These are phyloP conservation scores for Chitala chitala DNA, from an alignment of 2,113 vertebrate genomes.

Conservation along the genomic window DNA sequence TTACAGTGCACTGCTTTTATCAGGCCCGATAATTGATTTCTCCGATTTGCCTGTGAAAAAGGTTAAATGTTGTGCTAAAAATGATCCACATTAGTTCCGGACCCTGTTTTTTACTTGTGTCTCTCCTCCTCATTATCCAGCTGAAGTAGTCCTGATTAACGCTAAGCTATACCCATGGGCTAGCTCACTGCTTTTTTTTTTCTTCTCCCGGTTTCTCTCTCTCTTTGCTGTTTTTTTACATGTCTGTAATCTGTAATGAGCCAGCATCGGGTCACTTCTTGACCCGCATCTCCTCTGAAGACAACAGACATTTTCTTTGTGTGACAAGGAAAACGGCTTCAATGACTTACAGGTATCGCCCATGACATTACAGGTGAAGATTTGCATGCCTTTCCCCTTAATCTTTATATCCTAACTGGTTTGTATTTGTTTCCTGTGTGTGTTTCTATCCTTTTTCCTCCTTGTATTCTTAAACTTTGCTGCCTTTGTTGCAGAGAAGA, in stretches of 20 bases:
- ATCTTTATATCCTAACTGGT: too few relatives aligned
- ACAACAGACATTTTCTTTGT: not conserved
- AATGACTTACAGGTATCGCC: not conserved
- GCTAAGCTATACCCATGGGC: constrained; percentile 12
- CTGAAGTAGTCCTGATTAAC: constrained; percentile 54
- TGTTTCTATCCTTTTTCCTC: not conserved
- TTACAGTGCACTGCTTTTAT: constrained; percentile 43
- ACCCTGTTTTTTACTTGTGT: constrained; percentile 52
- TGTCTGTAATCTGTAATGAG: not conserved
- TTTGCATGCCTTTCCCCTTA: too few relatives aligned
- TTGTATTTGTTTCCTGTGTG: not conserved
- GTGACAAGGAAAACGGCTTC: not conserved
- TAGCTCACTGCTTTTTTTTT: constrained; percentile 31
- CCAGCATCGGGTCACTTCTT: not conserved
- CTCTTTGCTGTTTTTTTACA: not conserved
- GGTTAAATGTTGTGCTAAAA: constrained; percentile 57
- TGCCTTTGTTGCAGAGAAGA: too few relatives aligned
- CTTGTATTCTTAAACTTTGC: too few relatives aligned
- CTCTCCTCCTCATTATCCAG: constrained; percentile 48
- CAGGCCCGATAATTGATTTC: constrained; percentile 58
- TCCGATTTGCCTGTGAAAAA: constrained; percentile 54
- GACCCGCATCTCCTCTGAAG: not conserved
- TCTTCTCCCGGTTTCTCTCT: constrained; percentile 26
- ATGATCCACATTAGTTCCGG: constrained; percentile 58
- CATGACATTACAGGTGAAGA: not conserved